phyloP scores from a whole-genome alignment of 35 echinoderm and acorn worm genomes.

The Amphiura filiformis region DNA sequence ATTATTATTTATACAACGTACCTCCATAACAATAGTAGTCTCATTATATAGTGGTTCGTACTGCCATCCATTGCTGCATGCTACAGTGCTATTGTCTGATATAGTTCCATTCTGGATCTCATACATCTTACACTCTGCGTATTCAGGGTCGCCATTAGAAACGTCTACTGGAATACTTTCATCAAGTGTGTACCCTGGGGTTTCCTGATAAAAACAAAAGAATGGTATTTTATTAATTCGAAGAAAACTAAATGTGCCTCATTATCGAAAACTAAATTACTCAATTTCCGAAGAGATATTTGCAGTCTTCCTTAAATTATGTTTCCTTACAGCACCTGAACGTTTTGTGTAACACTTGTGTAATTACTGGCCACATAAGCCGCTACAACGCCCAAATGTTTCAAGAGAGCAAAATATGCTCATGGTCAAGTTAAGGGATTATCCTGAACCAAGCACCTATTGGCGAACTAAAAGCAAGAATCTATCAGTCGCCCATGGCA shows the following conservation, averaged over 20 bases:
- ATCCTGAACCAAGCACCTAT: too few relatives aligned
- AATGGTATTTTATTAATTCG: not conserved
- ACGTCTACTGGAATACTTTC: not conserved
- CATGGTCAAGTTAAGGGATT: too few relatives aligned
- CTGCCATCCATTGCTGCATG: not conserved
- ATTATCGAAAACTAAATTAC: too few relatives aligned
- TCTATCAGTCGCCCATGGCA: too few relatives aligned
- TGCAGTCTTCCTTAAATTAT: too few relatives aligned
- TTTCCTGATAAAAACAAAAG: not conserved
- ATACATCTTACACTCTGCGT: not conserved
- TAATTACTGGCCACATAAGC: too few relatives aligned
- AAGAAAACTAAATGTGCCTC: not conserved
- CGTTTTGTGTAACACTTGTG: too few relatives aligned
- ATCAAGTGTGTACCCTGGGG: not conserved
- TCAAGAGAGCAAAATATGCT: too few relatives aligned
- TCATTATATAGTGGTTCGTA: not conserved
- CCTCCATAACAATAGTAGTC: slow-evolving; percentile 14
- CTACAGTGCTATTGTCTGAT: not conserved
- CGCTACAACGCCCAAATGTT: too few relatives aligned
- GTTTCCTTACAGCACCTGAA: too few relatives aligned
- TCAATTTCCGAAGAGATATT: too few relatives aligned
- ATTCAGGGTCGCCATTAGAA: not conserved
- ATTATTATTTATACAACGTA: not conserved
- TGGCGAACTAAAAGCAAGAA: too few relatives aligned
- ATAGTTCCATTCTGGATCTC: not conserved